These are phyloP conservation scores for Cremastobaeus sp. DNA, from an alignment of 2,888 invertebrate genomes.

Conservation along the genomic window DNA sequence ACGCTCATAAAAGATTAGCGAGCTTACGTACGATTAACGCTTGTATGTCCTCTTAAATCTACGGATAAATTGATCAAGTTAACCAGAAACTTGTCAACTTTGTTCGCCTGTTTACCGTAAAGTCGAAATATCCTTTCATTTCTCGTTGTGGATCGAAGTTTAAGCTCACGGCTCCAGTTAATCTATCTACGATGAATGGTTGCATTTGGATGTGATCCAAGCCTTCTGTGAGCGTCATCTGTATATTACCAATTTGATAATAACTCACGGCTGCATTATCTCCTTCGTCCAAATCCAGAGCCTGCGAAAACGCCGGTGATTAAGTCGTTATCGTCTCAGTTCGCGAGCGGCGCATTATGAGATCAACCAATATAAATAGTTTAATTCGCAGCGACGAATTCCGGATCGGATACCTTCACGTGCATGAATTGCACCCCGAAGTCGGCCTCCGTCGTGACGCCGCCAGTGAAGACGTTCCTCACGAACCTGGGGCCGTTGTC, in stretches of 20 bases:
- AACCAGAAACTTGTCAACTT: constrained; percentile 41
- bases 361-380: no score
- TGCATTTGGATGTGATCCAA: constrained; percentile 88
- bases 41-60: constrained; percentile 13
- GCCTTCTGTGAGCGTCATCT: constrained; percentile 91
- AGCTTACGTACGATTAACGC: no score
- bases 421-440: constrained; percentile 93
- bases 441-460: constrained; percentile 94
- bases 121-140: constrained; percentile 98
- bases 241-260: constrained; percentile 87
- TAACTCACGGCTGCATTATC: constrained; percentile 87
- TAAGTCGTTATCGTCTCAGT: neutral
- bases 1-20: no score
- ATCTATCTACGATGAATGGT: constrained; percentile 89
- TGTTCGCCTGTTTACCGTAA: constrained; percentile 81
- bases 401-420: constrained; percentile 89
- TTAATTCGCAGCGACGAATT: no score
- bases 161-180: constrained; percentile 90
- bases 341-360: neutral
- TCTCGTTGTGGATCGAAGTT: constrained; percentile 97
- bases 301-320: no score
- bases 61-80: constrained; percentile 8
- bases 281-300: constrained; percentile 87
- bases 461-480: constrained; percentile 92
- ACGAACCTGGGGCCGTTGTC: constrained; percentile 93